Evolutionary conservation across 2,888 invertebrate species (phyloP).

Genomic region (Caenorhabditis sulstoni): DNA sequence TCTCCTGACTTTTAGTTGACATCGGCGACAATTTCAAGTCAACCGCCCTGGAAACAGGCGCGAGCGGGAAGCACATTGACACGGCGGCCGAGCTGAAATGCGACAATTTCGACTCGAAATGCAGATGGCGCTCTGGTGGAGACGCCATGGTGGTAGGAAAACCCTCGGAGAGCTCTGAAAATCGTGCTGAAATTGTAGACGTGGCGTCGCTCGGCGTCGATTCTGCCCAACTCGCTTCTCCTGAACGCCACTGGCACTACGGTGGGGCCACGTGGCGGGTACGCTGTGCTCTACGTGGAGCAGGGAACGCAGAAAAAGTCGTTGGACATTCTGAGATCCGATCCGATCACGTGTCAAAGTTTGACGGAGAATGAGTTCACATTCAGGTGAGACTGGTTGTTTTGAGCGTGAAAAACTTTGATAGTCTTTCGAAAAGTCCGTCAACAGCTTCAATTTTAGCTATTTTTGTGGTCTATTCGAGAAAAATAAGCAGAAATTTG

Average conservation of each 20-base stretch:
- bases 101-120: constrained; percentile 73
- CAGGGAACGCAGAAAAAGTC: constrained; percentile 65
- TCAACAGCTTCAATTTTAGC: too few relatives aligned
- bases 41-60: constrained; percentile 71
- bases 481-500: too few relatives aligned
- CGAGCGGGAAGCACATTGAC: constrained; percentile 72
- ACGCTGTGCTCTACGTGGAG: constrained; percentile 78
- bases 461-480: too few relatives aligned
- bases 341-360: constrained; percentile 78
- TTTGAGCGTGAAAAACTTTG: too few relatives aligned
- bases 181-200: constrained; percentile 67
- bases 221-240: constrained; percentile 69
- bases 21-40: constrained; percentile 75
- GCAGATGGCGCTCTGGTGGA: constrained; percentile 78
- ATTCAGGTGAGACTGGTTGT: too few relatives aligned
- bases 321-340: constrained; percentile 74
- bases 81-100: constrained; percentile 71
- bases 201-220: constrained; percentile 71
- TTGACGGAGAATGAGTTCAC: constrained; percentile 71
- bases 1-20: constrained; percentile 72
- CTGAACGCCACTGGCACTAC: constrained; percentile 77
- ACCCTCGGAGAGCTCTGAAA: too few relatives aligned
- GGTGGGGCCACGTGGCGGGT: constrained; percentile 71
- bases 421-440: too few relatives aligned
- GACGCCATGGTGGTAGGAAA: constrained; percentile 61